Conservation (phyloP, 2,113 vertebrate genomes). For the Thymallus thymallus region DNA sequence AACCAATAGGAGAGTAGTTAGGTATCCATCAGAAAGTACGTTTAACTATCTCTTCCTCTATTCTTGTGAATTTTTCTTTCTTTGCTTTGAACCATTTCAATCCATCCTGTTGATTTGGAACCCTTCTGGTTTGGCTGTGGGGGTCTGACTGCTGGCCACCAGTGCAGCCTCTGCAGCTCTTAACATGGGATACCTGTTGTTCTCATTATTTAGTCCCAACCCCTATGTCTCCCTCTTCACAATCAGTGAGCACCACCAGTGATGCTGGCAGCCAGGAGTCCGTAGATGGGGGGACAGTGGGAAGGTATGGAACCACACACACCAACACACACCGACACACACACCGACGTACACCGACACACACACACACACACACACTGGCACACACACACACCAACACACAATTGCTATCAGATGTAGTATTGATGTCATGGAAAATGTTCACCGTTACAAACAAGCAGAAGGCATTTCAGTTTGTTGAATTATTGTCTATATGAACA, state of each 20-base stretch:
- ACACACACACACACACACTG: too few relatives aligned
- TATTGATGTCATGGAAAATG: too few relatives aligned
- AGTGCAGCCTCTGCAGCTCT: slow-evolving; percentile 87
- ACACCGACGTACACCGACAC: too few relatives aligned
- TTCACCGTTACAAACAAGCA: too few relatives aligned
- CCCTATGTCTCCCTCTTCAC: slow-evolving; percentile 89
- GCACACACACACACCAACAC: too few relatives aligned
- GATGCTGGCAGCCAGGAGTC: slow-evolving; percentile 92
- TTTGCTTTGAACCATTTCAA: slow-evolving; percentile 55
- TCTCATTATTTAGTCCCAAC: slow-evolving; percentile 95
- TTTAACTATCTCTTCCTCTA: slow-evolving; percentile 76
- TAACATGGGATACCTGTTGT: slow-evolving; percentile 94
- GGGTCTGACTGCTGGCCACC: slow-evolving; percentile 74
- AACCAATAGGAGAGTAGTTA: not conserved
- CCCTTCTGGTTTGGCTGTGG: slow-evolving; percentile 61
- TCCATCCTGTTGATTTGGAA: slow-evolving; percentile 39
- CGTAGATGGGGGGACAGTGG: slow-evolving; percentile 79
- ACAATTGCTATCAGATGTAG: too few relatives aligned
- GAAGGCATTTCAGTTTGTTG: too few relatives aligned
- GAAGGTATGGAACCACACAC: slow-evolving; percentile 76
- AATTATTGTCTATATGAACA: too few relatives aligned
- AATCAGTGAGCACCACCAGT: slow-evolving; percentile 89
- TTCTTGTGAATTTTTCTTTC: slow-evolving; percentile 49
- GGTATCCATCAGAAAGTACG: slow-evolving; percentile 63
- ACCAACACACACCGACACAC: not conserved